A percentile compares a stretch with the other conserved stretches of the same genome.
Evolutionary conservation across 2,113 vertebrate genomes (phyloP).

Genomic region (Lophochroa leadbeateri): DNA sequence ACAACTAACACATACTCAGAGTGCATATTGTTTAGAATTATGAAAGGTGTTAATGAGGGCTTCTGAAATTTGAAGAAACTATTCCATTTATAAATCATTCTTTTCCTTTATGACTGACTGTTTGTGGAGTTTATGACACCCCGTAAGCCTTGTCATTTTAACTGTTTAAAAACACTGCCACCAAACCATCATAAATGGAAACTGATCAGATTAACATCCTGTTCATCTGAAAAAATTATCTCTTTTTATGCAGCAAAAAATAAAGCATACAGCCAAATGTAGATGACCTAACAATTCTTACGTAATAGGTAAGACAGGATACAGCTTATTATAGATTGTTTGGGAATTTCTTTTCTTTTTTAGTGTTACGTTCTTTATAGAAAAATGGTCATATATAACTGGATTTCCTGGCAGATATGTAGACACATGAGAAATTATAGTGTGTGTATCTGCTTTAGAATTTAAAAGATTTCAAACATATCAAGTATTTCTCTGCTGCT

Average conservation of each 20-base stretch:
- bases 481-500: neutral
- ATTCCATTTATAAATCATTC: conserved; percentile 61
- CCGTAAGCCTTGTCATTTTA: conserved; percentile 68
- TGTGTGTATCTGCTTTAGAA: neutral
- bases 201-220: conserved; percentile 63
- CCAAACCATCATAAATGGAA: conserved; percentile 53
- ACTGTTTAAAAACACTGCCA: conserved; percentile 54
- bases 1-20: neutral
- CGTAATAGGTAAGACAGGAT: neutral
- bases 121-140: conserved; percentile 64
- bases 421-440: neutral
- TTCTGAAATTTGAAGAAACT: conserved; percentile 51
- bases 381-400: neutral
- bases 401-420: neutral
- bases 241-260: conserved; percentile 53
- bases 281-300: neutral
- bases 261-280: conserved; percentile 34
- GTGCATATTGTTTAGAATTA: conserved; percentile 29
- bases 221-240: conserved; percentile 60
- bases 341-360: neutral
- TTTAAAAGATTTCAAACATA: neutral
- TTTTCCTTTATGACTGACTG: conserved; percentile 55
- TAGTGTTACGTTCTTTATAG: neutral
- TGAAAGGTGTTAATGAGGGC: conserved; percentile 43
- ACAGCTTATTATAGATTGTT: neutral